Percentiles rank a stretch among this genome's conserved stretches.
Conservation (phyloP, 2,888 invertebrate genomes). For the Plebejus argus region DNA sequence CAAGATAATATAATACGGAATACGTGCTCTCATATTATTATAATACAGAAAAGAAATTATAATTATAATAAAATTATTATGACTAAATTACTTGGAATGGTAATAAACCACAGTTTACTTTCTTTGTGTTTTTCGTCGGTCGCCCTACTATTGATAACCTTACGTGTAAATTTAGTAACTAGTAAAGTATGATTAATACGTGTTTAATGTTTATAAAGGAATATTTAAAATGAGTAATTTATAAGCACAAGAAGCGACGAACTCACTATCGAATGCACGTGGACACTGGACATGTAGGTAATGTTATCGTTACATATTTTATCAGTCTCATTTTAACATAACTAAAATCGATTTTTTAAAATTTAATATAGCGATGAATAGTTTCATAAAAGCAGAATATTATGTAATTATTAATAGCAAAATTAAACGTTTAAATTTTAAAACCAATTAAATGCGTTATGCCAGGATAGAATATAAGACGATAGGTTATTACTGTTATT, state of each 20-base stretch:
- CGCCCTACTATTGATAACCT: neutral
- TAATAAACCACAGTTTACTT: neutral
- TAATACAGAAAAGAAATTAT: too few species aligned
- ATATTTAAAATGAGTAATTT: neutral
- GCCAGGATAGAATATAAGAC: neutral
- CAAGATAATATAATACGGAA: too few species aligned
- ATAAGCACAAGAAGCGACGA: slow-evolving; percentile 2
- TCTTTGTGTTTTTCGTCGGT: neutral
- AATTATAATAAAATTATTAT: too few species aligned
- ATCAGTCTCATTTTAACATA: too few species aligned
- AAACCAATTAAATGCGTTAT: neutral
- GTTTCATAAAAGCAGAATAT: too few species aligned
- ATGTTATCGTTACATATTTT: neutral
- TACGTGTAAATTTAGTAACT: neutral
- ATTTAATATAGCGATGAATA: too few species aligned
- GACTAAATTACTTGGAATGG: neutral
- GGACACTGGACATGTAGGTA: too few species aligned
- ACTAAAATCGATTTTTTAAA: too few species aligned
- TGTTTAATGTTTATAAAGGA: neutral
- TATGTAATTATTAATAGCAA: too few species aligned
- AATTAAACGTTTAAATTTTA: neutral
- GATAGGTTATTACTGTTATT: too few species aligned
- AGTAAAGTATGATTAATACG: neutral
- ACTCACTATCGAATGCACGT: slow-evolving; percentile 6
- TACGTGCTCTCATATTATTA: too few species aligned